These are phyloP conservation scores for Chymomyza costata DNA, from an alignment of 1,140 invertebrate species.

Conservation along the genomic window DNA sequence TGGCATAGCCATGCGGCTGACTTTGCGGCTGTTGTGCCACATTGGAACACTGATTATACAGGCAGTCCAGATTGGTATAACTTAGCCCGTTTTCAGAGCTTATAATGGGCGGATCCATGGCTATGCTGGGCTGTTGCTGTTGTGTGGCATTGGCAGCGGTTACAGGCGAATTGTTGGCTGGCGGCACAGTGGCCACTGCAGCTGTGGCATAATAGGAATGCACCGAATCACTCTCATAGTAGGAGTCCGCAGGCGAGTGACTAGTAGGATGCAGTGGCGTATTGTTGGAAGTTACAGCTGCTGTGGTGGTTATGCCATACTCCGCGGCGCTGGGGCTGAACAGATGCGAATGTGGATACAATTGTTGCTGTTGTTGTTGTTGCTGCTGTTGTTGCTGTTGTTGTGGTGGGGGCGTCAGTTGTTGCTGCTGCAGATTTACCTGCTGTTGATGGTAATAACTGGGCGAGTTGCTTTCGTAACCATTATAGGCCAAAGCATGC, in stretches of 20 bases:
- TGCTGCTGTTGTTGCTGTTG: slow-evolving; percentile 41
- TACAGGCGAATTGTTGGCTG: slow-evolving; percentile 73
- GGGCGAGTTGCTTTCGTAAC: slow-evolving; percentile 39
- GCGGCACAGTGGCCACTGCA: slow-evolving; percentile 59
- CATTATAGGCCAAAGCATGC: slow-evolving; percentile 36
- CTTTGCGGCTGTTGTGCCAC: slow-evolving; percentile 26
- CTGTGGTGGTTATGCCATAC: slow-evolving; percentile 68
- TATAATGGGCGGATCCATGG: slow-evolving; percentile 80
- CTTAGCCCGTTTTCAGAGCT: slow-evolving; percentile 89
- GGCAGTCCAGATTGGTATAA: slow-evolving; percentile 92
- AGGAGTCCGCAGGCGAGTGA: slow-evolving; percentile 66
- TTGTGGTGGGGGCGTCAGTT: slow-evolving; percentile 28
- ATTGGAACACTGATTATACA: slow-evolving; percentile 46
- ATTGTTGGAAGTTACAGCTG: slow-evolving; percentile 20
- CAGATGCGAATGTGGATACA: slow-evolving; percentile 64
- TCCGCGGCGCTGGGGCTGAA: slow-evolving; percentile 74
- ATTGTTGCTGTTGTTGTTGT: slow-evolving; percentile 40
- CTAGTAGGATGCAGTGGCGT: slow-evolving; percentile 63
- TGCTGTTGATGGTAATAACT: slow-evolving; percentile 42
- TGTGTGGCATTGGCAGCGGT: slow-evolving; percentile 56
- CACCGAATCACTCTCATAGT: slow-evolving; percentile 67
- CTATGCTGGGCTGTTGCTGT: slow-evolving; percentile 46
- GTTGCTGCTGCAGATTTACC: slow-evolving; percentile 37
- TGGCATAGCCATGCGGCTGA: slow-evolving; percentile 39
- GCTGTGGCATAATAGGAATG: slow-evolving; percentile 71